Base-by-base conservation (phyloP, 2,888 invertebrate genomes). In the Micoletzkya japonica region DNA sequence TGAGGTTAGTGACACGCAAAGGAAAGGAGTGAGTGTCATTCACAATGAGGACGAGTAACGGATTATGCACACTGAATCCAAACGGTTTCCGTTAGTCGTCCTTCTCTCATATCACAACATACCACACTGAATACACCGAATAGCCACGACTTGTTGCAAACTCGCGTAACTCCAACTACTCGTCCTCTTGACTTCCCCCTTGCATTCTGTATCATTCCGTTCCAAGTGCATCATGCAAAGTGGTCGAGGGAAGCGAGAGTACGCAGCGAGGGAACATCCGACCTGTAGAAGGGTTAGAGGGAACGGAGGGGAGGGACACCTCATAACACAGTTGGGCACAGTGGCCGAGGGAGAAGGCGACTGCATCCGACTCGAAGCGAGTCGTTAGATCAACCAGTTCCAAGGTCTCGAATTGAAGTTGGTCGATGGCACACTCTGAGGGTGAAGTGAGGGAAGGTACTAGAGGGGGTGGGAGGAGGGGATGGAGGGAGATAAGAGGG, bases 251-350 rank as follows among this genome's bases (percentile, higher is more conserved):
- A 85, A 84, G 44, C 83, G 77, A 24, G 56, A 60, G 70, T 54
- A 68, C 50, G 70, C 70, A 20, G 60, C 59, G 26, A 52, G 28
- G 32, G 60, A 26, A 30, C 70, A 60, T 6, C 61, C 59, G 49
- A 68, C 24, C 59, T 68, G 58, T 26, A 36, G 32, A 32, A 49
- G 28, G 44, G 44, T 44, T 44, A 44, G 44, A 44, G 44, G 20
- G 20, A 34, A 63, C 49, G 4, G 50, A 66, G 44, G 44, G 20
- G 20, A 14, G 20, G 34, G 49, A 66, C 57, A 82, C 76, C 70
- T 80, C 81, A 67, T 74, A 82, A 72, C 84, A 84, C 66, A 78
- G 74, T 54, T 76, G 75, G 34, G 81, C 83, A 73, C 84, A 84
- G 58, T 82, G 82, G 28, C 78, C 77, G 44, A 85, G 63, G 4